Conservation (phyloP, 2,888 invertebrate species). For the Proisotoma minuta region DNA sequence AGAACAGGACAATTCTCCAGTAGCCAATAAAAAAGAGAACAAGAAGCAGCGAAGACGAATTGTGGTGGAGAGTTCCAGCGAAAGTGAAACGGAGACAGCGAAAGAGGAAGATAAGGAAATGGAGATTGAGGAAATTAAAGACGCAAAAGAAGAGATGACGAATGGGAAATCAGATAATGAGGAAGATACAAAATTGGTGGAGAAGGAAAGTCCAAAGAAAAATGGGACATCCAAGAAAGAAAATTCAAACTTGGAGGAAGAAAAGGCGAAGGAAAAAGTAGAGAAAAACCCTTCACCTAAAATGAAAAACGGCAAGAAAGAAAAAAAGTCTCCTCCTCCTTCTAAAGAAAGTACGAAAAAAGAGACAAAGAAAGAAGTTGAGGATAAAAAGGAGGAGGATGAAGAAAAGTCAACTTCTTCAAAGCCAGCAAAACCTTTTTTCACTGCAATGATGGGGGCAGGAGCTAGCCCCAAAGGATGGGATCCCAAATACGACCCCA, state of each 20-base stretch:
- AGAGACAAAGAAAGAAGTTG: slow-evolving; percentile 12
- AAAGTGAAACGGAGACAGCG: slow-evolving; percentile 22
- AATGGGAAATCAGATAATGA: background rate
- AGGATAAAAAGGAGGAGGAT: slow-evolving; percentile 8
- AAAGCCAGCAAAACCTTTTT: slow-evolving; percentile 17
- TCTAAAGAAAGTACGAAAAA: background rate
- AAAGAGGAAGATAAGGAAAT: slow-evolving; percentile 19
- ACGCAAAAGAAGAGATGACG: background rate
- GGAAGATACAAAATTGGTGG: no score
- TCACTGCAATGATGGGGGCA: slow-evolving; percentile 11
- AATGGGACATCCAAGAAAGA: background rate
- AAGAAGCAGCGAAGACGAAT: slow-evolving; percentile 23
- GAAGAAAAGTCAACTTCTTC: slow-evolving; percentile 5
- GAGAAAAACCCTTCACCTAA: slow-evolving; percentile 6
- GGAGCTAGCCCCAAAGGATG: slow-evolving; percentile 31
- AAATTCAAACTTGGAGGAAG: no score
- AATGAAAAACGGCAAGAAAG: background rate
- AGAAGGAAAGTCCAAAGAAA: background rate
- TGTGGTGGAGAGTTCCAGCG: slow-evolving; percentile 24
- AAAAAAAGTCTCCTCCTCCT: no score
- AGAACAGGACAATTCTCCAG: background rate
- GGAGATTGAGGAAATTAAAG: slow-evolving; percentile 1
- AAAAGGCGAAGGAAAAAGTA: background rate
- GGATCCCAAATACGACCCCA: slow-evolving; percentile 64
- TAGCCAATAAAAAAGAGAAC: background rate